These are phyloP conservation scores for Drosophila limbata DNA, from an alignment of 2,888 invertebrate genomes.

Conservation along the genomic window DNA sequence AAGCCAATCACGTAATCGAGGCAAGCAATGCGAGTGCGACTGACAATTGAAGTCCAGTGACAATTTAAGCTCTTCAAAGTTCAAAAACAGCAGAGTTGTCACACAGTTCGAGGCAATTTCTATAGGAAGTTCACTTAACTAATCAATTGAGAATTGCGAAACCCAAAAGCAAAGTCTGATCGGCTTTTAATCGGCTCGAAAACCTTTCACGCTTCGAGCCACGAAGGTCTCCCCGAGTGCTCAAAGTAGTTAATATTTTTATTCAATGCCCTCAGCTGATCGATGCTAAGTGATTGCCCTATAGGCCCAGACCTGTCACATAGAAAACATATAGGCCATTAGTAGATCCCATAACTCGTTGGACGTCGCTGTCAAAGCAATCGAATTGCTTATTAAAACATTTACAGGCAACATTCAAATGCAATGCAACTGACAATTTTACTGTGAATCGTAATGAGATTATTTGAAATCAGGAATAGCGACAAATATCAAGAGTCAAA, in stretches of 20 bases:
- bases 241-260: constrained; percentile 21
- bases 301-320: constrained; percentile 22
- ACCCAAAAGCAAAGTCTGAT: constrained; percentile 11
- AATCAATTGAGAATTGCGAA: constrained; percentile 12
- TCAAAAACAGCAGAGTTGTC: constrained; percentile 36
- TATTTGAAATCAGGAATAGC: constrained; percentile 14
- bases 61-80: constrained; percentile 47
- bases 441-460: constrained; percentile 1
- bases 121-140: constrained; percentile 29
- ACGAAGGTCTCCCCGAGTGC: constrained; percentile 41
- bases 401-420: constrained; percentile 13
- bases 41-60: constrained; percentile 30
- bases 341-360: constrained; percentile 18
- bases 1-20: constrained; percentile 41
- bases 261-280: constrained; percentile 30
- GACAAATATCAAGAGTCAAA: constrained; percentile 44
- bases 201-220: constrained; percentile 51
- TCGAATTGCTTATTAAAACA: constrained; percentile 17
- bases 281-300: constrained; percentile 22
- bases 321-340: constrained; percentile 19
- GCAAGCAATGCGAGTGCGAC: constrained; percentile 28
- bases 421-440: constrained; percentile 1
- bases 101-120: constrained; percentile 40
- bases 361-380: constrained; percentile 5
- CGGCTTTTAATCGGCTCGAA: constrained; percentile 30